Conservation (phyloP, 2,113 vertebrate genomes). For the Chamaea fasciata region DNA sequence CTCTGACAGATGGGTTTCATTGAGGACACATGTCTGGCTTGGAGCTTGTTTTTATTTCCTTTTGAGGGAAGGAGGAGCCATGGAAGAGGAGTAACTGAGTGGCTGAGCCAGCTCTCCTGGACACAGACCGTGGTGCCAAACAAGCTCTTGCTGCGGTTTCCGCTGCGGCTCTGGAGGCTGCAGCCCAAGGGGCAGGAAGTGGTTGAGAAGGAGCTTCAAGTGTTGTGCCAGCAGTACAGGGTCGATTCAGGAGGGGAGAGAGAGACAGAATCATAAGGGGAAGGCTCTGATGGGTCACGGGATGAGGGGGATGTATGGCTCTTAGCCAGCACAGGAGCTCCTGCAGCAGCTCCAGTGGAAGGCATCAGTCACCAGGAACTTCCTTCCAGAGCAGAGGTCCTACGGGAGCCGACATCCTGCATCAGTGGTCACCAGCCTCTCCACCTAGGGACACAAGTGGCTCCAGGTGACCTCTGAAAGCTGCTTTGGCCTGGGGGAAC, state of each 20-base stretch:
- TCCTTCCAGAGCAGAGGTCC: background rate
- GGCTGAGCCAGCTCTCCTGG: background rate
- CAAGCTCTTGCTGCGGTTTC: background rate
- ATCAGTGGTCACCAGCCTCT: background rate
- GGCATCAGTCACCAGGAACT: background rate
- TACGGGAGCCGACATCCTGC: background rate
- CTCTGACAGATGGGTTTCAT: constrained; percentile 31
- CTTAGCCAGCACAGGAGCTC: background rate
- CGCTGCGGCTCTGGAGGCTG: background rate
- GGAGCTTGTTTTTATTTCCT: constrained; percentile 24
- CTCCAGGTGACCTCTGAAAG: background rate
- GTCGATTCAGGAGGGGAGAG: background rate
- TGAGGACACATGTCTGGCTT: constrained; percentile 30
- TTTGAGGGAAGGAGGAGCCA: constrained; percentile 33
- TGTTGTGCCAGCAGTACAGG: background rate
- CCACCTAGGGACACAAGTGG: background rate
- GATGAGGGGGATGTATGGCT: background rate
- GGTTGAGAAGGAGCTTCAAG: background rate
- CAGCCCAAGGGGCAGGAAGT: background rate
- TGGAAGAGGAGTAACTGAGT: background rate
- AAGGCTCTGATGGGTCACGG: background rate
- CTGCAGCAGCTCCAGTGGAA: background rate
- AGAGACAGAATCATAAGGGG: background rate
- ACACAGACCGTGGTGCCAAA: background rate
- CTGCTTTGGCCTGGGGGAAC: background rate